Conservation (phyloP, 2,888 invertebrate species). For the Athalia cordata region DNA sequence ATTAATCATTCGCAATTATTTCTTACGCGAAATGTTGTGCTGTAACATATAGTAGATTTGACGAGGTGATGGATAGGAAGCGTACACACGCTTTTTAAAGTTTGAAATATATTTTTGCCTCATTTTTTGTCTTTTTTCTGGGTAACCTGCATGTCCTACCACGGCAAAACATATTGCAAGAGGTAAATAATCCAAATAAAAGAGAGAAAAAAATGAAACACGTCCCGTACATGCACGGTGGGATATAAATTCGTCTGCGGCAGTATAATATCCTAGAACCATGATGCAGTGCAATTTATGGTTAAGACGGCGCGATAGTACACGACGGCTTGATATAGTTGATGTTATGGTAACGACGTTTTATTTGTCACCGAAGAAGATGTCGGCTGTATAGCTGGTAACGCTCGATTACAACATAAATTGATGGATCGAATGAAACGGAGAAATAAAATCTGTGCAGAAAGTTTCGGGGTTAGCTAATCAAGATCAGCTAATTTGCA, state of each 20-base stretch:
- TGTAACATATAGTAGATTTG: background rate
- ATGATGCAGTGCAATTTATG: too few species aligned
- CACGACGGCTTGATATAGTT: too few species aligned
- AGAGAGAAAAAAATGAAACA: constrained; percentile 19
- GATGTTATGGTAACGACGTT: too few species aligned
- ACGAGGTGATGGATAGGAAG: constrained; percentile 15
- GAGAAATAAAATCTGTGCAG: too few species aligned
- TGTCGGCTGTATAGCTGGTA: too few species aligned
- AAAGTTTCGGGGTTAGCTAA: too few species aligned
- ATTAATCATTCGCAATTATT: constrained; percentile 38
- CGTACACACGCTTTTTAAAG: background rate
- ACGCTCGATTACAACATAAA: too few species aligned
- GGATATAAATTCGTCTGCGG: background rate
- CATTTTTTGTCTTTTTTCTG: background rate
- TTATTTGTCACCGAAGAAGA: too few species aligned
- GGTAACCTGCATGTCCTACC: background rate
- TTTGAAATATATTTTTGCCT: background rate
- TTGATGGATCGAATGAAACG: too few species aligned
- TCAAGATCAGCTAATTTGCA: too few species aligned
- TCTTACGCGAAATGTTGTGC: constrained; percentile 15
- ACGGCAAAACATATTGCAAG: background rate
- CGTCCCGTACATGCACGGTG: background rate
- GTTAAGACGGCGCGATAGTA: too few species aligned
- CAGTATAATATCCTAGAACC: too few species aligned
- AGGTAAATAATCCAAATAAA: background rate